Percentiles rank a stretch among this genome's conserved stretches.
These are phyloP conservation scores for Caloenas nicobarica DNA, from an alignment of 2,113 vertebrate genomes.

Conservation along the genomic window DNA sequence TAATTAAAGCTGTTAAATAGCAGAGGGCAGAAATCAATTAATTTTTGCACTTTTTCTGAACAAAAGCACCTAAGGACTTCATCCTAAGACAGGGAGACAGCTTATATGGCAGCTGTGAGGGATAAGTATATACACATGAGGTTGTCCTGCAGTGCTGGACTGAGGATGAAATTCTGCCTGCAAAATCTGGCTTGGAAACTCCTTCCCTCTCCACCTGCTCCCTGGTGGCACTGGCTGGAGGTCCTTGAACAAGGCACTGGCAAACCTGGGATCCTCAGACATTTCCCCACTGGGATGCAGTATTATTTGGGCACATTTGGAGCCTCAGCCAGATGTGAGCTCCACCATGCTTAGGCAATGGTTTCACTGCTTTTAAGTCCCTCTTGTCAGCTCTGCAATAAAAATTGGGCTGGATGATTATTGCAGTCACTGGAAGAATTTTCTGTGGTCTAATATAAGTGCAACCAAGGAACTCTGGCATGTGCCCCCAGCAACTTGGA, in stretches of 20 bases:
- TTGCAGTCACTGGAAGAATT: slow-evolving; percentile 52
- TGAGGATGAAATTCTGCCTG: neutral
- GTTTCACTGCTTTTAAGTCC: slow-evolving; percentile 14
- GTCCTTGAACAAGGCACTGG: neutral
- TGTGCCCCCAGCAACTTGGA: slow-evolving; percentile 60
- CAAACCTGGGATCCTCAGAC: neutral
- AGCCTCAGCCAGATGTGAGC: neutral
- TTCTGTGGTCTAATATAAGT: slow-evolving; percentile 51
- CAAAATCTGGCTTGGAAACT: neutral
- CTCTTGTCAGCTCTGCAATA: slow-evolving; percentile 20
- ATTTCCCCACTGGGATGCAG: neutral
- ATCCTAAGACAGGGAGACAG: neutral
- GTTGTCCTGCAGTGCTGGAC: neutral
- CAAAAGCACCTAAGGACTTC: neutral
- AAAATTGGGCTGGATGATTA: slow-evolving; percentile 25
- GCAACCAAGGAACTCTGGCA: slow-evolving; percentile 57
- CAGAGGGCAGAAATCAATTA: neutral
- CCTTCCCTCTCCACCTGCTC: neutral
- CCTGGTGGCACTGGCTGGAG: neutral
- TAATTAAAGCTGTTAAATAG: neutral
- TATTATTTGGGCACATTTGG: neutral
- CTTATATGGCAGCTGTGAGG: neutral
- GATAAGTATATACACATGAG: neutral
- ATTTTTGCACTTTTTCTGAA: neutral
- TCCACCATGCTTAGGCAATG: neutral